Evolutionary conservation across 2,113 vertebrate species (phyloP), one percentile per base, ranked within the genome.

Genomic region (Syrmaticus mikado): DNA sequence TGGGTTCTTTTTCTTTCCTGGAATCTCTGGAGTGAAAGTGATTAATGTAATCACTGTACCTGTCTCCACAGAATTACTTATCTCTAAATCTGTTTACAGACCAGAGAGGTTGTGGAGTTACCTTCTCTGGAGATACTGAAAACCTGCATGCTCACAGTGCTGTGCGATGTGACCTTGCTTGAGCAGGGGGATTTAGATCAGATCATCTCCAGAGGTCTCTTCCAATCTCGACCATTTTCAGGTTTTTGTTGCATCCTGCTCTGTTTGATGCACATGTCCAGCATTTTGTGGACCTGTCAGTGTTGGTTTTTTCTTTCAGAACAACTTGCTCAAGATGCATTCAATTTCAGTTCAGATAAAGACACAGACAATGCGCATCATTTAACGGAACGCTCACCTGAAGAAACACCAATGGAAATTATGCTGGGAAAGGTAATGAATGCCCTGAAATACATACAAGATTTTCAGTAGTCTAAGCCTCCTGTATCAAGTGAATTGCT

Each of bases 361-460:
- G 24, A 40, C 34, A 57, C 20, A 70, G 64, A 66, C 13, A 53
- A 8, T 6, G 10, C 52, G 27, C 8, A 3, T 9, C 6, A 53
- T 36, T 41, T 34, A 41, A 21, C 52, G n/a, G 50, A 50, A 13
- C 1, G 13, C 8, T 13, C 32, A 11, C 41, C 79, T 74, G 62
- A 40, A 5, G 95, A 97, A 66, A 89, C 90, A 10, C 89, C 64
- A 15, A 2, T 4, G 0, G 98, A 98, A 95, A 97, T 98, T 75
- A 90, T 72, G 0, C 89, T 98, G 92, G 97, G 98, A 66, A 95
- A 98, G 98, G 98, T 98, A 94, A 96, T 32, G 45, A n/a, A n/a
- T 5, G n/a, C 16, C 45, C 17, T 76, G 68, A 82, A 40, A 53
- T 25, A 13, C 8, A 48, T 38, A 16, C 20, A 66, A 45, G 19